Conservation (phyloP, 1,140 invertebrate species). For the Sitophilus oryzae region DNA sequence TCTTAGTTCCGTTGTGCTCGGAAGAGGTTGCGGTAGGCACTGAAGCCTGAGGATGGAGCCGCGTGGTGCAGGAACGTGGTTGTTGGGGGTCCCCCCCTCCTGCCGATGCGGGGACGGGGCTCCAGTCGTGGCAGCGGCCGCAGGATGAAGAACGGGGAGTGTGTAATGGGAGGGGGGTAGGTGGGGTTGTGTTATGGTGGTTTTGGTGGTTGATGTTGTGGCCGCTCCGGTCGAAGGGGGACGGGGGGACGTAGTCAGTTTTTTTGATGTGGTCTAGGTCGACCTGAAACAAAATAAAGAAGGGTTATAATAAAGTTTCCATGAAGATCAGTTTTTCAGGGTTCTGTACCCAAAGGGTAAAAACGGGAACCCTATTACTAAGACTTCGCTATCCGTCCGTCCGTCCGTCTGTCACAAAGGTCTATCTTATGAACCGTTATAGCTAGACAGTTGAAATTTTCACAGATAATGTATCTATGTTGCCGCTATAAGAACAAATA, state of each 20-base stretch:
- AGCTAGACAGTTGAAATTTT: too few species aligned
- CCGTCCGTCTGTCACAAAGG: too few species aligned
- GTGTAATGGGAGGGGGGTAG: conserved; percentile 9
- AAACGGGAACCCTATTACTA: too few species aligned
- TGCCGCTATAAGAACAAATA: too few species aligned
- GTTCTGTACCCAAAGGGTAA: too few species aligned
- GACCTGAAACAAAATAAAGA: conserved; percentile 33
- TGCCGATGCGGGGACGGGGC: too few species aligned
- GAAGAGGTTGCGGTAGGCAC: conserved; percentile 36
- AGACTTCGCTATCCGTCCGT: too few species aligned
- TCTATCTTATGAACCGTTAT: too few species aligned
- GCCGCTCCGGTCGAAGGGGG: conserved; percentile 38
- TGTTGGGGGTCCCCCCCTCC: conserved; percentile 41
- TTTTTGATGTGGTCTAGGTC: conserved; percentile 39
- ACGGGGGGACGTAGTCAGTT: conserved; percentile 35
- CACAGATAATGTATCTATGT: too few species aligned
- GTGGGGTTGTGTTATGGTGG: conserved; percentile 20
- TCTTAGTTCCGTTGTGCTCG: conserved; percentile 17
- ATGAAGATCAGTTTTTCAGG: too few species aligned
- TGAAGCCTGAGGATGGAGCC: conserved; percentile 21
- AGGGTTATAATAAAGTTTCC: too few species aligned
- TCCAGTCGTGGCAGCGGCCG: conserved; percentile 31
- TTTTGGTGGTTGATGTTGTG: conserved; percentile 24
- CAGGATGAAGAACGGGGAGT: conserved; percentile 28
- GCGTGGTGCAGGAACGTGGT: conserved; percentile 22